Conservation (phyloP, 2,888 invertebrate genomes). For the Leptura quadrifasciata region DNA sequence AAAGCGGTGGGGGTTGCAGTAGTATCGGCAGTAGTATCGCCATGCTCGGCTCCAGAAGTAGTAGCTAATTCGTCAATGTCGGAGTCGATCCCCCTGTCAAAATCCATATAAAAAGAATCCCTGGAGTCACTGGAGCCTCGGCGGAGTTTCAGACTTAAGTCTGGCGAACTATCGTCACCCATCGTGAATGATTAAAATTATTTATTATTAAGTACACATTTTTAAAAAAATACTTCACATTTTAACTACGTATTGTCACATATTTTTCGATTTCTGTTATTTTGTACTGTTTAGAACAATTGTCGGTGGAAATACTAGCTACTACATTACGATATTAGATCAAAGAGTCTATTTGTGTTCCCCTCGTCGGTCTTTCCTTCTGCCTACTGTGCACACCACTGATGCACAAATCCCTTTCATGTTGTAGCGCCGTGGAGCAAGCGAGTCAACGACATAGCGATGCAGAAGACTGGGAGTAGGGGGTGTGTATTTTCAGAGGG, state of each 20-base stretch:
- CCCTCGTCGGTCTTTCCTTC: constrained; percentile 32
- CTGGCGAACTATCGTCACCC: constrained; percentile 86
- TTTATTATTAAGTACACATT: constrained; percentile 16
- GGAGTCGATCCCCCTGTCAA: constrained; percentile 92
- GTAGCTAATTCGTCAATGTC: constrained; percentile 90
- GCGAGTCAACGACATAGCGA: constrained; percentile 58
- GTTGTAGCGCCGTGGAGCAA: constrained; percentile 48
- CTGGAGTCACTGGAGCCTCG: constrained; percentile 91
- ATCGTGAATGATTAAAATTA: constrained; percentile 21
- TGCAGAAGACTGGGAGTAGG: constrained; percentile 54
- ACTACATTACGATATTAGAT: constrained; percentile 24
- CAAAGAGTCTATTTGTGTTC: constrained; percentile 1
- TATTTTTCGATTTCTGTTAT: constrained; percentile 5
- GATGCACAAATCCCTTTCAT: constrained; percentile 56
- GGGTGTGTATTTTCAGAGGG: constrained; percentile 55
- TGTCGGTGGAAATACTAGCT: constrained; percentile 13
- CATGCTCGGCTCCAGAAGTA: constrained; percentile 77
- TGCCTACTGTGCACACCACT: constrained; percentile 48
- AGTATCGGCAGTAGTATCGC: constrained; percentile 66
- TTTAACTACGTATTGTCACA: constrained; percentile 13
- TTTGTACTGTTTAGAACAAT: constrained; percentile 19
- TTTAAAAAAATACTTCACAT: constrained; percentile 25
- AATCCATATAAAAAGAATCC: constrained; percentile 93
- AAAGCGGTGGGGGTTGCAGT: constrained; percentile 58
- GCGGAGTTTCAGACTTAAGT: constrained; percentile 88